These are phyloP conservation scores for Lophura swinhoii DNA, from an alignment of 2,797 vertebrate species.

Conservation along the genomic window DNA sequence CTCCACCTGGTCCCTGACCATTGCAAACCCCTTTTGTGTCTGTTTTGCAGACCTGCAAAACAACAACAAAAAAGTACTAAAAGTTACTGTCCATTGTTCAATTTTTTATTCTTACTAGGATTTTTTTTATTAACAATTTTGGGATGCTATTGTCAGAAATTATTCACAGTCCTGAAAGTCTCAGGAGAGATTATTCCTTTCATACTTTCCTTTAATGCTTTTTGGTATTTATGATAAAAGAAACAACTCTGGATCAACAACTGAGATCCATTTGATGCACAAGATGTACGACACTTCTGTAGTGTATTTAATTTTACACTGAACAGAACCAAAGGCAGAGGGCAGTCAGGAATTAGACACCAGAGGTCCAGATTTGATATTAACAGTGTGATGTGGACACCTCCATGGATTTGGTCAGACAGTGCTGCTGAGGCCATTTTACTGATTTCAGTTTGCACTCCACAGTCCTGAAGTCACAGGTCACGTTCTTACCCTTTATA, in stretches of 20 bases:
- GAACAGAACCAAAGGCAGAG: background rate
- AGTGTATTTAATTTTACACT: background rate
- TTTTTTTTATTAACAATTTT: background rate
- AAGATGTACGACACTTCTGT: background rate
- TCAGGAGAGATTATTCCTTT: conserved; percentile 8
- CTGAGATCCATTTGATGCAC: background rate
- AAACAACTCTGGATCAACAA: background rate
- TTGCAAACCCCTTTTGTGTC: background rate
- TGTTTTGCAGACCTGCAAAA: background rate
- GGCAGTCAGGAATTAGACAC: background rate
- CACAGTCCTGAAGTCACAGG: background rate
- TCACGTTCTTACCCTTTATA: background rate
- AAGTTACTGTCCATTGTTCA: background rate
- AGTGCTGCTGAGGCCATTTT: background rate
- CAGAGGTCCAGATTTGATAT: conserved; percentile 8
- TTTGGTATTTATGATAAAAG: background rate
- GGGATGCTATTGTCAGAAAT: background rate
- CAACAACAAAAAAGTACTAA: background rate
- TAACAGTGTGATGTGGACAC: background rate
- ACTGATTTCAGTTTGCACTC: background rate
- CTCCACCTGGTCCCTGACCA: background rate
- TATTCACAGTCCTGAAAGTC: background rate
- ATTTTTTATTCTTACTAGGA: background rate
- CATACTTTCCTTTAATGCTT: background rate
- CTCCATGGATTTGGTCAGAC: background rate